Evolutionary conservation across 2,888 invertebrate genomes (phyloP).

Genomic region (Torymus tubicola): DNA sequence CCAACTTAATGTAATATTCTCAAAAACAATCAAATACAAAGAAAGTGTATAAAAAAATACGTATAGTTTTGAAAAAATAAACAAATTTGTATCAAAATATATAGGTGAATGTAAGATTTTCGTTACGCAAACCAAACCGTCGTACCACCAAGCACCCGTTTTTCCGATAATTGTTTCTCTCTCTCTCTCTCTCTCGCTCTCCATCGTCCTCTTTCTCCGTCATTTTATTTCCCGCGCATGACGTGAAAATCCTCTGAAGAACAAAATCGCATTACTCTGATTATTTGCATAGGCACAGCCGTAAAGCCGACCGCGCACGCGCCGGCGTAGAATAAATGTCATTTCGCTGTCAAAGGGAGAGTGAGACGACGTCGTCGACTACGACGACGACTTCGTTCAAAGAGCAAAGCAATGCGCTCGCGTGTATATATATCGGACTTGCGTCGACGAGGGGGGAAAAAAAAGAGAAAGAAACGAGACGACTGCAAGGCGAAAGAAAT

Average conservation of each 20-base stretch:
- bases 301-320: constrained; percentile 22
- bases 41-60: no score
- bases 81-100: no score
- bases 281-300: constrained; percentile 42
- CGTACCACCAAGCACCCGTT: no score
- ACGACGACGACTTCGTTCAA: constrained; percentile 9
- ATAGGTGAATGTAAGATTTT: no score
- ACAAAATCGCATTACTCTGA: constrained; percentile 46
- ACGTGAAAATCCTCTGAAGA: constrained; percentile 19
- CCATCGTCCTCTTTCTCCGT: constrained; percentile 9
- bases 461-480: neutral
- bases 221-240: constrained; percentile 9
- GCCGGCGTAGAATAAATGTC: constrained; percentile 39
- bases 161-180: neutral
- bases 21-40: no score
- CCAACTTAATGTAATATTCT: no score
- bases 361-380: neutral
- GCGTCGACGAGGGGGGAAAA: neutral
- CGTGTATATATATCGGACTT: constrained; percentile 2
- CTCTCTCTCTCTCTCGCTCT: neutral
- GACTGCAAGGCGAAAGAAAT: constrained; percentile 1
- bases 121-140: no score
- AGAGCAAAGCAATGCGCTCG: neutral
- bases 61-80: no score
- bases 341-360: constrained; percentile 46